Conservation (phyloP, 1,140 invertebrate genomes). For the Pseudachorutes palmiensis region DNA sequence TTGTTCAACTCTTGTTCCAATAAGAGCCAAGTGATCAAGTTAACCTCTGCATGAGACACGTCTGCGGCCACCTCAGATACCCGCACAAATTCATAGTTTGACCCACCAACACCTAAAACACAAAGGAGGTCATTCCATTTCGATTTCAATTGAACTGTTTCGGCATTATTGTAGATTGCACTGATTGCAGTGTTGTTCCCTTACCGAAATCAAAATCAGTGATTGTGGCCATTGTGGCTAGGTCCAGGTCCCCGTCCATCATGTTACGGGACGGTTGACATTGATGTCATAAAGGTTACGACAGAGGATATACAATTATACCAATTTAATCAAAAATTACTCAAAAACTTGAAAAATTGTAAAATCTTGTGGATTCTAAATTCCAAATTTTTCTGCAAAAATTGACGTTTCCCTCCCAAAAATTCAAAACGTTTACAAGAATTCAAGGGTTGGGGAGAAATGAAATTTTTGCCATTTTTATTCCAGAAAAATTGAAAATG, state of each 20-base stretch:
- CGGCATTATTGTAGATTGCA: neutral
- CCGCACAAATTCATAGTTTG: conserved; percentile 6
- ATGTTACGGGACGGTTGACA: neutral
- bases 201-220: conserved; percentile 36
- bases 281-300: neutral
- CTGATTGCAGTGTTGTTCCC: neutral
- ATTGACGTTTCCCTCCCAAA: too few relatives aligned
- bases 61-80: conserved; percentile 16
- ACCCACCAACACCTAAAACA: conserved; percentile 14
- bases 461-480: too few relatives aligned
- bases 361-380: too few relatives aligned
- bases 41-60: conserved; percentile 21
- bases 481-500: neutral
- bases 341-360: too few relatives aligned
- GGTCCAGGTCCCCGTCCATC: neutral
- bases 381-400: too few relatives aligned
- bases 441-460: too few relatives aligned
- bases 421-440: too few relatives aligned
- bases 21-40: conserved; percentile 27
- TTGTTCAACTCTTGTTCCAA: conserved; percentile 25
- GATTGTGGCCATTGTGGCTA: conserved; percentile 13
- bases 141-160: neutral
- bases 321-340: too few relatives aligned
- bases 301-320: too few relatives aligned
- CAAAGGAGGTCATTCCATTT: neutral